phyloP scores from a whole-genome alignment of 1,140 invertebrate species.

The Drosophila azteca region DNA sequence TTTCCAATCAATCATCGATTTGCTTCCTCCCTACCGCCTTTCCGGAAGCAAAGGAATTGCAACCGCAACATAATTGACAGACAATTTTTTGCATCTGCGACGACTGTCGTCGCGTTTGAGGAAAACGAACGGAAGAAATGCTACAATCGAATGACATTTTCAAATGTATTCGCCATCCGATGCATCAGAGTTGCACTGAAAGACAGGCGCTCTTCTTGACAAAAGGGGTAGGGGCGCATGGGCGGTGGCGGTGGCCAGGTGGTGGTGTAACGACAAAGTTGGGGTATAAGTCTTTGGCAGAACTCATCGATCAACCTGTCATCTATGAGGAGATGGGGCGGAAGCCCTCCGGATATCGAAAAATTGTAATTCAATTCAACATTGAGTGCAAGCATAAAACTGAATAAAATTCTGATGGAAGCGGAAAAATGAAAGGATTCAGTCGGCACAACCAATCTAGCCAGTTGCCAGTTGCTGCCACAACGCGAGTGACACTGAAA shows the following conservation, averaged over 20 bases:
- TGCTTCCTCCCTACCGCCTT: neutral
- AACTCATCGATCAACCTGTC: constrained; percentile 76
- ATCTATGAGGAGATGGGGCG: constrained; percentile 11
- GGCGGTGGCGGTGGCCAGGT: neutral
- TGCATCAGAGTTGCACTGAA: constrained; percentile 35
- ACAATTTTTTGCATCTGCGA: constrained; percentile 65
- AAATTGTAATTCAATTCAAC: constrained; percentile 55
- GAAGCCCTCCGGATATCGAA: constrained; percentile 6
- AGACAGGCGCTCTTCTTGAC: neutral
- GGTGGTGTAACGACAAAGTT: neutral
- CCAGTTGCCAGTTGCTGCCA: too few species aligned
- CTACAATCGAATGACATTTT: constrained; percentile 27
- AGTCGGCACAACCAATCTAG: too few species aligned
- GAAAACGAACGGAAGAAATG: constrained; percentile 13
- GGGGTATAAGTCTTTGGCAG: constrained; percentile 34
- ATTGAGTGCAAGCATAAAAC: constrained; percentile 16
- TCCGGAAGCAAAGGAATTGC: constrained; percentile 6
- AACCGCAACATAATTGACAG: constrained; percentile 65
- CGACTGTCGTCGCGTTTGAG: constrained; percentile 19
- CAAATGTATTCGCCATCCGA: constrained; percentile 22
- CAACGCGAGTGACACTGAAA: too few species aligned
- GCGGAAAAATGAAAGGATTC: neutral
- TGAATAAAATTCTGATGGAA: neutral
- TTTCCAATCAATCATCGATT: constrained; percentile 35
- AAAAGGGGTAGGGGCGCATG: neutral